Base-by-base conservation (phyloP, 1,140 invertebrate genomes). In the Grapholita molesta region DNA sequence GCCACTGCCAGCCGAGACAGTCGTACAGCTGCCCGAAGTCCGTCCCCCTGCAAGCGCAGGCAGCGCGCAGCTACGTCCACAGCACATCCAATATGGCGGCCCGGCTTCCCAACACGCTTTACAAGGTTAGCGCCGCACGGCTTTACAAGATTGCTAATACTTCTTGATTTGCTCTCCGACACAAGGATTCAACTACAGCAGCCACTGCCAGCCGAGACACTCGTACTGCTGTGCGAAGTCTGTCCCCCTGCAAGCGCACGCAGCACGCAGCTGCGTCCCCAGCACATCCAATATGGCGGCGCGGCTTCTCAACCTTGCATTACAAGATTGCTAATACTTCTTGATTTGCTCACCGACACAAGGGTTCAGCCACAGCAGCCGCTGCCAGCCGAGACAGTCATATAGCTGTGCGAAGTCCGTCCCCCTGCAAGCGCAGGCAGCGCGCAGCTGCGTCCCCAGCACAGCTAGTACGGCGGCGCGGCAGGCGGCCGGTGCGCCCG, bases 181-280 rank as follows among this genome's bases (percentile, higher is more conserved):
- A 85, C 97, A 98, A 4, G 97, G 96, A 85, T 98, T 98, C 57
- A 97, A 94, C 97, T 97, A 98, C 3, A 98, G 98, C n/a, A 98
- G 93, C 53, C 97, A 88, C 76, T 97, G 96, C 97, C 97, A 98
- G 48, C 96, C 97, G 2, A 97, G 92, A 77, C 97, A 98, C 70
- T 97, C 96, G 85, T 97, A 97, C 0, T 97, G 89, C 80, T 97
- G 95, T 11, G 95, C 94, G 76, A 96, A 94, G 85, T 97, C 96
- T 0, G 95, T 95, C 3, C 96, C 96, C 71, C 97, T 95, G 84
- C 97, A 98, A 32, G 95, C 96, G 83, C 97, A 98, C 42, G 95
- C 95, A 1, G 95, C 96, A 71, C 96, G 92, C 18, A 3, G 8
- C 57, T 28, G 18, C 12, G 11, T 66, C 7, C 97, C 97, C 12